Base-by-base conservation (phyloP, 1,140 invertebrate species). In the Drosophila murphyi region DNA sequence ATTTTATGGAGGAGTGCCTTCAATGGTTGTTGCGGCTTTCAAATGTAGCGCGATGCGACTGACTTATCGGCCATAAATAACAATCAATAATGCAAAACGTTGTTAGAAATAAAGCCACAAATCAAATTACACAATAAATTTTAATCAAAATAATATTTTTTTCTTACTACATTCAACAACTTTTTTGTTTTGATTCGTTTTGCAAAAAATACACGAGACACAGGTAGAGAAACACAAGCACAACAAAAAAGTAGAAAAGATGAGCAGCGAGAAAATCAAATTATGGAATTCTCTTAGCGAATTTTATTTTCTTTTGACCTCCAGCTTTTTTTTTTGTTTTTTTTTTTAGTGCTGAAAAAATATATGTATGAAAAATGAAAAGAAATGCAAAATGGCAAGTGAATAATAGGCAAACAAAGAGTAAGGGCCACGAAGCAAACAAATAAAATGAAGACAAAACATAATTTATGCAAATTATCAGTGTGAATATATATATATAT, bases 41-140 rank as follows among this genome's bases (percentile, higher is more conserved):
- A 37, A 37, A 37, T 20, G 20, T 20, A 2, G 20, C 20, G 6
- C 37, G 39, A n/a, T n/a, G 39, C 39, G 3, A 43, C 10, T 43
- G 10, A 43, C 39, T 48, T 52, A 55, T 34, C 4, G 48, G 55
- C 55, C 43, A 63, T 75, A 43, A 63, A 75, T 52, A 32, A 51
- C 59, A 75, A 75, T 75, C 37, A 75, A 75, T 57, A 56, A 73
- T 60, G 72, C 57, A 74, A 52, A 64, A 45, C 39, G 52, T 12
- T n/a, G 55, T 56, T 60, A 41, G 41, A 59, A 70, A 62, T 39
- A 28, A 31, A 39, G 48, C 56, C 73, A 72, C 59, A 72, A 72
- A 52, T 69, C 50, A 78, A 69, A 68, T 64, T 55, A 50, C 69
- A 72, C 74, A 68, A 57, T 70, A 45, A 78, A 74, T 65, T 35